Conservation (phyloP, 1,140 invertebrate genomes). For the Drosophila guanche region DNA sequence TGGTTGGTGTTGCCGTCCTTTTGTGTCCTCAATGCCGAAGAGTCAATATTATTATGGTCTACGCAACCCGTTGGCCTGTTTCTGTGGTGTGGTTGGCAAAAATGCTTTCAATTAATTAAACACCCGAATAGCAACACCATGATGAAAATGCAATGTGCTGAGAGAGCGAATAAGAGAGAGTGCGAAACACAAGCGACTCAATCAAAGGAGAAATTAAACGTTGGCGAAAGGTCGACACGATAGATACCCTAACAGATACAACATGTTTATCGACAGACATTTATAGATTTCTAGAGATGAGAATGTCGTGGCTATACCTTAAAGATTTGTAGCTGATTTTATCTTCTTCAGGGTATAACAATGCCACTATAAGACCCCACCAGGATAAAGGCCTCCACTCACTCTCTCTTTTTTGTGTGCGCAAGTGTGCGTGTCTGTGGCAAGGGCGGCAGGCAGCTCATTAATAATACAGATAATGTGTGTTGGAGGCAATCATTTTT, state of each 20-base stretch:
- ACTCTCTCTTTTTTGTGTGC: too few relatives aligned
- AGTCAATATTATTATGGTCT: constrained; percentile 73
- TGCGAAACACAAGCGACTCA: constrained; percentile 19
- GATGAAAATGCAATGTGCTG: constrained; percentile 51
- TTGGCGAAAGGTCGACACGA: too few relatives aligned
- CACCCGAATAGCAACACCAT: constrained; percentile 63
- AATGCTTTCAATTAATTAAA: constrained; percentile 82
- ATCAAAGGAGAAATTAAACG: constrained; percentile 1
- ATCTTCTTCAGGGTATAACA: too few relatives aligned
- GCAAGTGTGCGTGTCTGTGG: constrained; percentile 25
- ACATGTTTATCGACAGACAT: too few relatives aligned
- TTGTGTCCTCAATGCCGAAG: constrained; percentile 47
- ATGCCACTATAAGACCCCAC: too few relatives aligned
- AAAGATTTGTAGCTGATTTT: too few relatives aligned
- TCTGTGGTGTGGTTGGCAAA: constrained; percentile 42
- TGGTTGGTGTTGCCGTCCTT: constrained; percentile 19
- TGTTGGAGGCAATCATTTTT: constrained; percentile 73
- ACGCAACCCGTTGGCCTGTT: constrained; percentile 3
- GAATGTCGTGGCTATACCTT: too few relatives aligned
- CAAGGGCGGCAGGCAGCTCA: constrained; percentile 65
- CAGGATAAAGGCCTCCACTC: too few relatives aligned
- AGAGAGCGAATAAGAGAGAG: constrained; percentile 23
- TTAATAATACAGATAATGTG: constrained; percentile 79
- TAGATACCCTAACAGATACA: too few relatives aligned
- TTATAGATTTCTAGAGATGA: too few relatives aligned